phyloP scores from a whole-genome alignment of 2,888 invertebrate species.

The Leptinotarsa peninsularis region DNA sequence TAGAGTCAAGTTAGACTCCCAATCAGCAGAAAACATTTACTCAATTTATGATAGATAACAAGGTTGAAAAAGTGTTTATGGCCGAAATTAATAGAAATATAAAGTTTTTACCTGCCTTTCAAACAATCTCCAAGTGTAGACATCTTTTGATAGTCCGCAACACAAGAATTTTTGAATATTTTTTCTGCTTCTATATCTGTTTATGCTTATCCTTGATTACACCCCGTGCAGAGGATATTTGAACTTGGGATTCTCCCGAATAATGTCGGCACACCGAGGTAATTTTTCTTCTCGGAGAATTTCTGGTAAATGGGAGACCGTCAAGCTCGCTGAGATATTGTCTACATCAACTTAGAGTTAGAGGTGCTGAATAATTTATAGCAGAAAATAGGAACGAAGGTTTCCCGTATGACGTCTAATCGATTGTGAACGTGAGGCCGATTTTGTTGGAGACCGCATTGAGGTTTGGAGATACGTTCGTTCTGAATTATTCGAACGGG shows the following conservation, averaged over 20 bases:
- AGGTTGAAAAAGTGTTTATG: no score
- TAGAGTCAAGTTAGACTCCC: no score
- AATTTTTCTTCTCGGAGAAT: constrained; percentile 5
- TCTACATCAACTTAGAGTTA: constrained; percentile 27
- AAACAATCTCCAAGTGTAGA: no score
- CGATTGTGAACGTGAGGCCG: constrained; percentile 12
- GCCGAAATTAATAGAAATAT: no score
- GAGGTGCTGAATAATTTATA: constrained; percentile 23
- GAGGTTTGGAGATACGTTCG: neutral
- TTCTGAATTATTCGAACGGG: constrained; percentile 8
- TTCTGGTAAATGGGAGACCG: constrained; percentile 10
- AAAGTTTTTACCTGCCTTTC: no score
- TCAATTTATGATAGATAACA: no score
- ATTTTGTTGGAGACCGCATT: constrained; percentile 14
- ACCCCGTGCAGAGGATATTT: no score
- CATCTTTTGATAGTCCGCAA: no score
- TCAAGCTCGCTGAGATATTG: constrained; percentile 23
- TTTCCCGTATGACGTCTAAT: constrained; percentile 17
- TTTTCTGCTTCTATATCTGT: no score
- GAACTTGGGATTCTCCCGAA: neutral
- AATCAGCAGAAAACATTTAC: no score
- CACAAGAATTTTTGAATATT: no score
- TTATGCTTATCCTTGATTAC: no score
- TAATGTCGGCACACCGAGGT: neutral
- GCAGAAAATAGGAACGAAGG: neutral